Evolutionary conservation across 2,797 vertebrate genomes (phyloP).

Genomic region (Jordanella pulchra): DNA sequence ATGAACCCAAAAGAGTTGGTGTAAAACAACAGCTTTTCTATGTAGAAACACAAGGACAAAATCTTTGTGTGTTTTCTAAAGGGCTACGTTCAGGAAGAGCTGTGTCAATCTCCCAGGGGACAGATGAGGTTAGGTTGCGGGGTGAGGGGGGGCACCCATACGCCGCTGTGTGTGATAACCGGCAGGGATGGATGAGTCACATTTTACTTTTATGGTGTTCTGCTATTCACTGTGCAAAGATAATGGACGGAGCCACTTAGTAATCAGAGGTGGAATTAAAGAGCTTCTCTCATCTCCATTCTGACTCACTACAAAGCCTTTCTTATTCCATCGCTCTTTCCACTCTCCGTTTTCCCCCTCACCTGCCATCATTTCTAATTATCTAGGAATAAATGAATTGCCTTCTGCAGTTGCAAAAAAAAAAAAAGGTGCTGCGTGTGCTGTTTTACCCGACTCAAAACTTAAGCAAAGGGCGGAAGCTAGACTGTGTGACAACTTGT

Average conservation of each 20-base stretch:
- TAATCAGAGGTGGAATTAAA: conserved; percentile 75
- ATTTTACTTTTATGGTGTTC: conserved; percentile 74
- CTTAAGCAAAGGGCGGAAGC: conserved; percentile 24
- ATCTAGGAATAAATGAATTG: conserved; percentile 66
- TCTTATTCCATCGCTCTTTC: conserved; percentile 60
- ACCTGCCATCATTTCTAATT: conserved; percentile 73
- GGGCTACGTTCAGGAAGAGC: conserved; percentile 48
- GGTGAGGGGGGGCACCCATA: conserved; percentile 27
- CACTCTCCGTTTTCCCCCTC: conserved; percentile 26
- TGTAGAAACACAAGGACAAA: conserved; percentile 8
- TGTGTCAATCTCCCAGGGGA: conserved; percentile 49
- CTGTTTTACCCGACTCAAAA: conserved; percentile 50
- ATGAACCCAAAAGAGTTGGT: conserved; percentile 37
- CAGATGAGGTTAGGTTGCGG: conserved; percentile 12
- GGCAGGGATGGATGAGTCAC: conserved; percentile 74
- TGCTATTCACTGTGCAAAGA: conserved; percentile 73
- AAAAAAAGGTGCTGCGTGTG: conserved; percentile 62
- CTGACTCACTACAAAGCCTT: conserved; percentile 69
- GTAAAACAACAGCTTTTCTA: conserved; percentile 14
- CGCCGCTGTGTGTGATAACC: conserved; percentile 62
- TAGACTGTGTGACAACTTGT: conserved; percentile 12
- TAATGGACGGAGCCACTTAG: conserved; percentile 78
- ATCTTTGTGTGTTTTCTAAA: conserved; percentile 45
- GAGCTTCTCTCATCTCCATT: conserved; percentile 69
- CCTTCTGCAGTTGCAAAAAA: conserved; percentile 28